Percentiles rank a stretch among this genome's conserved stretches.
Evolutionary conservation across 2,888 invertebrate species (phyloP).

Genomic region (Antitype chi): DNA sequence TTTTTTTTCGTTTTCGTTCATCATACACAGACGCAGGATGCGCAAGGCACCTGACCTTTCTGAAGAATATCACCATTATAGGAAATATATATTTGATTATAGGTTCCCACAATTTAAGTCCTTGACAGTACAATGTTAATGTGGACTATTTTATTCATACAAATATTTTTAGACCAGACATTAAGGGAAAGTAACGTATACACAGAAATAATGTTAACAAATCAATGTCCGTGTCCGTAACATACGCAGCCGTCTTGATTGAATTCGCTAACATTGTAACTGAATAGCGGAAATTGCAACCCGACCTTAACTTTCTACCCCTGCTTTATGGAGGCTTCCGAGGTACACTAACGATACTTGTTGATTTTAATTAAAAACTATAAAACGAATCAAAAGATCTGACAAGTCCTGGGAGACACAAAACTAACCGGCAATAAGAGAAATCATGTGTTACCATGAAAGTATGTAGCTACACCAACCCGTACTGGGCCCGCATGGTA

Average conservation of each 20-base stretch:
- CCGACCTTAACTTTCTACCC: slow-evolving; percentile 61
- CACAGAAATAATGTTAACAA: slow-evolving; percentile 18
- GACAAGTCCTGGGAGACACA: not conserved
- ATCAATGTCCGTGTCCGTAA: slow-evolving; percentile 18
- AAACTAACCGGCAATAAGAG: not conserved
- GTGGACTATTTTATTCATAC: not conserved
- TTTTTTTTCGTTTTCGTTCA: no score
- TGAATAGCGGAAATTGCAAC: slow-evolving; percentile 52
- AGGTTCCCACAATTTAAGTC: no score
- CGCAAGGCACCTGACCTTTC: no score
- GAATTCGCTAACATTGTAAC: slow-evolving; percentile 55
- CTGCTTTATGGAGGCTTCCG: slow-evolving; percentile 38
- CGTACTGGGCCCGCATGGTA: no score
- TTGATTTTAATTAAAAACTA: slow-evolving; percentile 32
- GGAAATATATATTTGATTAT: no score
- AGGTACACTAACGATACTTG: slow-evolving; percentile 12
- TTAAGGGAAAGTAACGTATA: slow-evolving; percentile 30
- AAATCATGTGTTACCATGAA: not conserved
- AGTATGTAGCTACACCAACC: no score
- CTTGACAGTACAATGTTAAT: not conserved
- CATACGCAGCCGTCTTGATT: slow-evolving; percentile 40
- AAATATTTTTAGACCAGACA: not conserved
- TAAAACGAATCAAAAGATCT: not conserved
- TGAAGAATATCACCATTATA: no score
- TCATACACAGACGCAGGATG: no score